A percentile compares a stretch with the other conserved stretches of the same genome.
These are phyloP conservation scores for Periplaneta americana DNA, from an alignment of 1,140 invertebrate species.

Conservation along the genomic window DNA sequence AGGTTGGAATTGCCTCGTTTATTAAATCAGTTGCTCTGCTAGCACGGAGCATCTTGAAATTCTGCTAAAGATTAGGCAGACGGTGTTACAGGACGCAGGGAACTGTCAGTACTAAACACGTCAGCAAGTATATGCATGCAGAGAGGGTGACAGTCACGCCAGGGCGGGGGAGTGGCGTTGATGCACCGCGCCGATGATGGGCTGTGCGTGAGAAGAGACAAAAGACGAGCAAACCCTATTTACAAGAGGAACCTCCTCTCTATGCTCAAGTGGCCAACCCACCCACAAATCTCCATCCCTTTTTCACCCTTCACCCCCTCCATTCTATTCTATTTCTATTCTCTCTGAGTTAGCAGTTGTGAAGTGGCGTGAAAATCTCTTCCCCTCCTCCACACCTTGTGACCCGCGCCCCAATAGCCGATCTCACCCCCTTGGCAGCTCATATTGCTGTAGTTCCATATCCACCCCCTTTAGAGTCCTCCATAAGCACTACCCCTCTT, in stretches of 20 bases:
- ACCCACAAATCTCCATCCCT: background rate
- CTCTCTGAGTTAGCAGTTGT: conserved; percentile 7
- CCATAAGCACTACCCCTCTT: background rate
- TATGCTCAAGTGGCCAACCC: conserved; percentile 1
- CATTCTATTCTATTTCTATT: background rate
- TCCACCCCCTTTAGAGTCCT: background rate
- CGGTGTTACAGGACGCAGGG: no score
- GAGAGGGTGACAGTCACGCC: background rate
- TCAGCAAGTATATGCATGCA: conserved; percentile 2
- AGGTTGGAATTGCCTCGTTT: no score
- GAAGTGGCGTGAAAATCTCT: background rate
- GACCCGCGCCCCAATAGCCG: background rate
- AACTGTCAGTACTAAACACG: background rate
- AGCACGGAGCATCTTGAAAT: no score
- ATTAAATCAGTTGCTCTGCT: no score
- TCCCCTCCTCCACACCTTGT: no score
- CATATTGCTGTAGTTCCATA: background rate
- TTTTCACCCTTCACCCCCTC: no score
- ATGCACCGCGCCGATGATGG: background rate
- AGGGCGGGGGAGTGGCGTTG: background rate
- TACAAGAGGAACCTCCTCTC: background rate
- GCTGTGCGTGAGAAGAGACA: background rate
- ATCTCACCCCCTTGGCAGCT: background rate
- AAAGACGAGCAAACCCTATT: conserved; percentile 1
- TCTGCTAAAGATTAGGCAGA: no score